A percentile compares a stretch with the other conserved stretches of the same genome.
Conservation (phyloP, 2,888 invertebrate species). For the Alsophila aescularia region DNA sequence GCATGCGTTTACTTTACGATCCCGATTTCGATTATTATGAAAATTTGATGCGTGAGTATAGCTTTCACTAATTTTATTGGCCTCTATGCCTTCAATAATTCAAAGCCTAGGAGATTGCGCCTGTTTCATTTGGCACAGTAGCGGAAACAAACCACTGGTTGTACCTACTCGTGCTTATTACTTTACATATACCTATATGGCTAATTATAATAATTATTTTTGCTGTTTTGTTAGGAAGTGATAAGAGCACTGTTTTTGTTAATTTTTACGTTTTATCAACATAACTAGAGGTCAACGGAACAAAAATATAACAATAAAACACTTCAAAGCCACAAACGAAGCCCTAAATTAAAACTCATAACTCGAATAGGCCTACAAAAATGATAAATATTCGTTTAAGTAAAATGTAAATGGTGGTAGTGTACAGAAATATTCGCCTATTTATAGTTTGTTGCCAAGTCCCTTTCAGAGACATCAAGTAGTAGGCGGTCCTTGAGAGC, state of each 20-base stretch:
- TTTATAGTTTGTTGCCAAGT: too few species aligned
- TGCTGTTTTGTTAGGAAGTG: not conserved
- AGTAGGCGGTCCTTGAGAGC: too few species aligned
- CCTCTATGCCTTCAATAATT: not conserved
- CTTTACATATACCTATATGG: not conserved
- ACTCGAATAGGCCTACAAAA: too few species aligned
- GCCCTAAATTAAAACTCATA: too few species aligned
- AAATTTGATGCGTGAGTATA: constrained; percentile 94
- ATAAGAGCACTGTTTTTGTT: not conserved
- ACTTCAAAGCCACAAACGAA: not conserved
- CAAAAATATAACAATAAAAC: not conserved
- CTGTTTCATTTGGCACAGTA: not conserved
- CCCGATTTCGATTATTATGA: constrained; percentile 97
- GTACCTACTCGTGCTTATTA: not conserved
- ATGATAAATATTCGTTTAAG: too few species aligned
- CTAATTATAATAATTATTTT: too few species aligned
- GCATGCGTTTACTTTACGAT: constrained; percentile 94
- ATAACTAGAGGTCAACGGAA: not conserved
- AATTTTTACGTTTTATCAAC: not conserved
- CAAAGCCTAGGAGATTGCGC: constrained; percentile 12
- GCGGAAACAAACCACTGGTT: constrained; percentile 4
- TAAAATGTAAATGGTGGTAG: too few species aligned
- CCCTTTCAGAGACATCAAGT: too few species aligned
- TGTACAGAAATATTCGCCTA: too few species aligned
- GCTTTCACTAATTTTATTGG: constrained; percentile 12